These are phyloP conservation scores for Gallinago nigripennis DNA, from an alignment of 2,797 vertebrate genomes.

Conservation along the genomic window DNA sequence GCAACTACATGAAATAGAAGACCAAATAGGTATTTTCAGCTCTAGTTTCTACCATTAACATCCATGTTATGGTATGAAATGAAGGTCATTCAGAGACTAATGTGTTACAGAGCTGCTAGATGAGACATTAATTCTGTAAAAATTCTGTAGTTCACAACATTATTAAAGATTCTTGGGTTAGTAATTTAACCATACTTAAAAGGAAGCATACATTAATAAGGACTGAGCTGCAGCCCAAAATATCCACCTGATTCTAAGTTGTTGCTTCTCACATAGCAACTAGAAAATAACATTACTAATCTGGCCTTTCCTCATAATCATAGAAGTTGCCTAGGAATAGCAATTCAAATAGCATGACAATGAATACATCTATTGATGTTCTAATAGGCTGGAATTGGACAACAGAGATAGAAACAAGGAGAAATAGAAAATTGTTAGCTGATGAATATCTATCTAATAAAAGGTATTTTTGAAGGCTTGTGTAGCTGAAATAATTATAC, in stretches of 20 bases:
- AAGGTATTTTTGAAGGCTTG: neutral
- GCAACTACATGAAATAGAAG: neutral
- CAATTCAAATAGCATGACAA: neutral
- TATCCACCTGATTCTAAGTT: neutral
- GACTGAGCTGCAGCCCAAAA: neutral
- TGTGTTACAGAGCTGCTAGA: neutral
- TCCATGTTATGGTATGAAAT: neutral
- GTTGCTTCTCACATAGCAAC: neutral
- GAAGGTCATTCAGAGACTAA: neutral
- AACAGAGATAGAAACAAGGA: neutral
- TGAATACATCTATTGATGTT: neutral
- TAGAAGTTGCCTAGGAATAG: neutral
- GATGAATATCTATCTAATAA: neutral
- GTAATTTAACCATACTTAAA: neutral
- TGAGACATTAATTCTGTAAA: neutral
- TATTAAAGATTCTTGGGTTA: neutral
- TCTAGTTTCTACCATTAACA: constrained; percentile 3
- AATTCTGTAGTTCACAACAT: neutral
- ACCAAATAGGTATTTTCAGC: constrained; percentile 26
- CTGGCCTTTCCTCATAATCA: neutral
- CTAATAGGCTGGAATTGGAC: neutral
- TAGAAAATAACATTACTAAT: neutral
- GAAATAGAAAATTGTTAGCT: neutral
- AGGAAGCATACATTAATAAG: neutral
- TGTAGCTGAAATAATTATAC: neutral